Conservation (phyloP, 2,797 vertebrate genomes). For the Cynopterus sphinx region DNA sequence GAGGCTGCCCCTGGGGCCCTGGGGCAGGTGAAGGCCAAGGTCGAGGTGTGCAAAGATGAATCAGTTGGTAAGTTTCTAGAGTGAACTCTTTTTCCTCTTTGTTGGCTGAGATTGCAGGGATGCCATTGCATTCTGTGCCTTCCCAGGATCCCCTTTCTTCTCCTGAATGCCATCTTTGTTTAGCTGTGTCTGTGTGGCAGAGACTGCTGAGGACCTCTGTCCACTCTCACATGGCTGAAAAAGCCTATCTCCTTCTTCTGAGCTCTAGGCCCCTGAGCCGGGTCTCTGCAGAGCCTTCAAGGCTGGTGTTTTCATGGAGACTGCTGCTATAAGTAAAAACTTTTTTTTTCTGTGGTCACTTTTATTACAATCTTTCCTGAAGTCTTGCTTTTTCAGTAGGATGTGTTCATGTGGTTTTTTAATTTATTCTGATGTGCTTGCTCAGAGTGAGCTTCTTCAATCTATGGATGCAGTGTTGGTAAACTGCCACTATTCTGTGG, state of each 20-base stretch:
- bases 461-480: neutral
- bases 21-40: conserved; percentile 98
- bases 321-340: too few relatives aligned
- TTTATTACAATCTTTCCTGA: neutral
- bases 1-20: conserved; percentile 93
- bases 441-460: neutral
- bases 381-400: neutral
- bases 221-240: neutral
- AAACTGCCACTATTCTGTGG: neutral
- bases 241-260: neutral
- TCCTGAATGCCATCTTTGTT: neutral
- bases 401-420: neutral
- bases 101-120: too few relatives aligned
- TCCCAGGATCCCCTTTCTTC: neutral
- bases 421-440: neutral
- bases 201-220: neutral
- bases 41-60: conserved; percentile 99
- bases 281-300: neutral
- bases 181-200: neutral
- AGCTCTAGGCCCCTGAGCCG: neutral
- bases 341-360: neutral
- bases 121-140: neutral
- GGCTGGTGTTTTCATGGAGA: neutral
- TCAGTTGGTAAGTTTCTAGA: conserved; percentile 91
- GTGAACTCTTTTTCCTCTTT: neutral